Conservation (phyloP, 2,113 vertebrate species). For the Sterrhoptilus dennistouni region DNA sequence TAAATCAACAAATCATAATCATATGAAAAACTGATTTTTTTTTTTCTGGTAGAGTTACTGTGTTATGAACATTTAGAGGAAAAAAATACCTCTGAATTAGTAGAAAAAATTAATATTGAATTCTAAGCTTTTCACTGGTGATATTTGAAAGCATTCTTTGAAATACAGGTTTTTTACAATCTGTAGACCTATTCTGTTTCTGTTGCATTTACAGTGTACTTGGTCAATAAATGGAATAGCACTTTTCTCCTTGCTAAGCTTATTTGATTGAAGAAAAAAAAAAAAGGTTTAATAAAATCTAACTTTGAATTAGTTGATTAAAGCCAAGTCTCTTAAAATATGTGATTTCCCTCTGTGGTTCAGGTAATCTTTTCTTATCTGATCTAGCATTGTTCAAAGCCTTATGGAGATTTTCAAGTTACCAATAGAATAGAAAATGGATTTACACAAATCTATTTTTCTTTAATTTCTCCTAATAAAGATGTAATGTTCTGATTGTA, state of each 20-base stretch:
- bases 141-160: neutral
- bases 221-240: neutral
- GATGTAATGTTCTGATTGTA: neutral
- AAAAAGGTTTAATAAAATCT: neutral
- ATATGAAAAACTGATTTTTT: neutral
- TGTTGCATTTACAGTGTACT: neutral
- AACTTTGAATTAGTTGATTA: slow-evolving; percentile 27
- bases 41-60: neutral
- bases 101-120: neutral
- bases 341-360: slow-evolving; percentile 8
- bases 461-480: neutral
- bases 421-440: neutral
- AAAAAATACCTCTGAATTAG: neutral
- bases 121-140: neutral
- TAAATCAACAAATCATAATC: neutral
- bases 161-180: neutral
- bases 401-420: neutral
- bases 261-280: neutral
- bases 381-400: neutral
- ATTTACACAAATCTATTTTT: neutral
- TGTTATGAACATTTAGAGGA: neutral
- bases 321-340: slow-evolving; percentile 21
- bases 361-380: slow-evolving; percentile 44
- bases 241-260: neutral
- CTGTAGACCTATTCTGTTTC: neutral